Base-by-base conservation (phyloP, 1,140 invertebrate species). In the Lordiphosa collinella region DNA sequence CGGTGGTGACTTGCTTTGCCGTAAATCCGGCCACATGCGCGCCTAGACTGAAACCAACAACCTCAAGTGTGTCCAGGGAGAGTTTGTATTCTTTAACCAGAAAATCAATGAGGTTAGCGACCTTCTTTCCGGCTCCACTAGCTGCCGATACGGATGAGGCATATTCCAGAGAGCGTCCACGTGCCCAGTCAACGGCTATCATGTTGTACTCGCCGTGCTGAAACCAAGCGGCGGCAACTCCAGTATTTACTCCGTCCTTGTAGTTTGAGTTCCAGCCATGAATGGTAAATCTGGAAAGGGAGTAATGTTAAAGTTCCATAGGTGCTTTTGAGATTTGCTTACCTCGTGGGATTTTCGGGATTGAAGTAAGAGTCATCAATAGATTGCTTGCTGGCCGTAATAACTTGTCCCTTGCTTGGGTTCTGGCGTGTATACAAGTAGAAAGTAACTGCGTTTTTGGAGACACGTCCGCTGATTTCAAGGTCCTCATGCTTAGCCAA, bases 11-110 rank as follows among this genome's bases (percentile, higher is more conserved):
- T 3, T 87, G 54, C 25, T 87, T 87, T n/a, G 91, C 93, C 1
- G 92, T 90, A 31, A 91, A 89, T 4, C 93, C 93, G 2, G 91
- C 90, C 0, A 93, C 89, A 53, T 94, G 93, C 1, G 92, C 93
- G 2, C 93, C 93, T 1, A 94, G 86, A 41, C 93, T 93, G 61
- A 93, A 93, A 4, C 93, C 93, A 22, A 93, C 90, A 0, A 94
- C 66, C 67, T 92, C 92, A 0, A 92, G 88, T 9, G 91, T 89
- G 8, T 90, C 75, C 49, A 92, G 87, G 1, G 90, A 86, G 0
- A 93, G 87, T 10, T 89, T 90, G 12, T 90, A 89, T 0, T 64
- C 35, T 0, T 43, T 22, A 1, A 90, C 67, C 1, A 93, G 66
- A 72, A 89, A 90, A 13, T 89, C 72, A 2, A 93, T 65, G 11